Percentiles rank a stretch among this genome's conserved stretches.
These are phyloP conservation scores for Drosophila arawakana DNA, from an alignment of 1,140 invertebrate species.

Conservation along the genomic window DNA sequence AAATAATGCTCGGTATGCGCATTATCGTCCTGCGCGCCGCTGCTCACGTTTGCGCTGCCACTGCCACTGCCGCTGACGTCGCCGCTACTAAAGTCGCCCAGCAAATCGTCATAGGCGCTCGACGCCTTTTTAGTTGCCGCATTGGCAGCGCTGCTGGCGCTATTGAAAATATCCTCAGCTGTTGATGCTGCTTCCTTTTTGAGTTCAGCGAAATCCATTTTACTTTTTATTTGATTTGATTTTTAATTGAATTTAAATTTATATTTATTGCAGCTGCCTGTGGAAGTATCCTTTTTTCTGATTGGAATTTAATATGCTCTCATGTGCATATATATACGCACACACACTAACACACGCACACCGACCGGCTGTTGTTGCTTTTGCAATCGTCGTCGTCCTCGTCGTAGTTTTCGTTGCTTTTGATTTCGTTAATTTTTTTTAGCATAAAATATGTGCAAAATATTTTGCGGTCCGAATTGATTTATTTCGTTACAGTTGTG, in stretches of 20 bases:
- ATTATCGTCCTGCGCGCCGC: constrained; percentile 76
- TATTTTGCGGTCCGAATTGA: not conserved
- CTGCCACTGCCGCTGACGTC: constrained; percentile 23
- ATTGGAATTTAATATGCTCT: constrained; percentile 28
- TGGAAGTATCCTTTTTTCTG: constrained; percentile 41
- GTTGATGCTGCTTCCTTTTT: constrained; percentile 78
- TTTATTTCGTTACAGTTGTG: constrained; percentile 21
- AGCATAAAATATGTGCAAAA: constrained; percentile 14
- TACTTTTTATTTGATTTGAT: not conserved
- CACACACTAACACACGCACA: constrained; percentile 23
- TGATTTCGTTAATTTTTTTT: constrained; percentile 22
- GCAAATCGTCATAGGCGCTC: constrained; percentile 45
- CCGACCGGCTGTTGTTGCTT: constrained; percentile 19
- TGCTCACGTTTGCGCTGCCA: constrained; percentile 49
- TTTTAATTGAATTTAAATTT: not conserved
- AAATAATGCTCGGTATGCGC: constrained; percentile 78
- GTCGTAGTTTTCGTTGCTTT: not conserved
- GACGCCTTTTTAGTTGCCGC: constrained; percentile 49
- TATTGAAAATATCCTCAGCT: constrained; percentile 68
- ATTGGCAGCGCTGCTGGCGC: constrained; percentile 37
- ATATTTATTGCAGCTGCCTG: constrained; percentile 5
- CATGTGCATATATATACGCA: constrained; percentile 10
- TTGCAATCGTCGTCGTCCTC: not conserved
- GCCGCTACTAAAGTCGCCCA: constrained; percentile 37
- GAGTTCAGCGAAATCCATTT: constrained; percentile 76